Evolutionary conservation across 2,797 vertebrate genomes (phyloP).

Genomic region (Poeciliopsis infans): DNA sequence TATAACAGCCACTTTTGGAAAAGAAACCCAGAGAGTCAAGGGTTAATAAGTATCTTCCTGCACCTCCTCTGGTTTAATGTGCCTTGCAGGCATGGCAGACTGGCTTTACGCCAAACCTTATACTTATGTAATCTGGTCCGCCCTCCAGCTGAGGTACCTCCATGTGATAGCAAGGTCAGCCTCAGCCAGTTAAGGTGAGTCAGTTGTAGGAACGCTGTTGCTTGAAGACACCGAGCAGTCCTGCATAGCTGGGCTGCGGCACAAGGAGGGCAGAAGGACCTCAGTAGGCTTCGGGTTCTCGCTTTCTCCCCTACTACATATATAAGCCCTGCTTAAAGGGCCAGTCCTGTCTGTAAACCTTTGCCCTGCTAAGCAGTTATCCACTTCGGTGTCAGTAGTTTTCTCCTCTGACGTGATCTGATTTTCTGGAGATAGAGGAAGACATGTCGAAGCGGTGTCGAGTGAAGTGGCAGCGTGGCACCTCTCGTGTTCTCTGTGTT

Average conservation of each 20-base stretch:
- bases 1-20: background rate
- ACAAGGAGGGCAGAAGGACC: slow-evolving; percentile 28
- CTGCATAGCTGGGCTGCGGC: slow-evolving; percentile 73
- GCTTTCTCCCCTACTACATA: slow-evolving; percentile 27
- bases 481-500: slow-evolving; percentile 32
- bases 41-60: slow-evolving; percentile 44
- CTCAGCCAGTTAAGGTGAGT: slow-evolving; percentile 57
- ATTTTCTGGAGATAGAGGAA: slow-evolving; percentile 30
- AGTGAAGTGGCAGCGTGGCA: slow-evolving; percentile 28
- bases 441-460: slow-evolving; percentile 26
- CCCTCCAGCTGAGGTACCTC: slow-evolving; percentile 61
- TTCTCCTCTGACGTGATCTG: slow-evolving; percentile 13
- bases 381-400: background rate
- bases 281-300: slow-evolving; percentile 24
- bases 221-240: slow-evolving; percentile 74
- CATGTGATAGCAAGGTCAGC: slow-evolving; percentile 48
- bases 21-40: slow-evolving; percentile 15
- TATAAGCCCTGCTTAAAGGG: slow-evolving; percentile 53
- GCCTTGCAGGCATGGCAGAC: slow-evolving; percentile 39
- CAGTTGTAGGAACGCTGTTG: slow-evolving; percentile 37
- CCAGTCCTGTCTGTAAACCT: slow-evolving; percentile 19
- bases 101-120: slow-evolving; percentile 45
- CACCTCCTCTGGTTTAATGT: slow-evolving; percentile 50
- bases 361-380: slow-evolving; percentile 16
- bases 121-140: slow-evolving; percentile 58